These are phyloP conservation scores for Odontesthes bonariensis DNA, from an alignment of 2,113 vertebrate genomes.

Conservation along the genomic window DNA sequence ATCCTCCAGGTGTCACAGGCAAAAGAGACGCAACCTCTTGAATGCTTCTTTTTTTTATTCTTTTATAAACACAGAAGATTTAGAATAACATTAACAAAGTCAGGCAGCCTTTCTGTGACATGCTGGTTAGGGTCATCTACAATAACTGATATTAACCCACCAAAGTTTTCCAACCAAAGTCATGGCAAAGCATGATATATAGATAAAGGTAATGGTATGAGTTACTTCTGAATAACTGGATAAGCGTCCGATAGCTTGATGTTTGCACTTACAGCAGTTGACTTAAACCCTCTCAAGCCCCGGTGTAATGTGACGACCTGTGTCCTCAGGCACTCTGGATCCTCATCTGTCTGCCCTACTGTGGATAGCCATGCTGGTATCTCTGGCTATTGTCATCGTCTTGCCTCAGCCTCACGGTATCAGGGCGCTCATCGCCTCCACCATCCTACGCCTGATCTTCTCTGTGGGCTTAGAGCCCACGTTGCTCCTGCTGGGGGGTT, in stretches of 20 bases:
- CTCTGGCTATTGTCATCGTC: constrained; percentile 93
- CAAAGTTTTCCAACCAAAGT: neutral
- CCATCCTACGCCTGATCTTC: constrained; percentile 95
- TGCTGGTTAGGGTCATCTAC: neutral
- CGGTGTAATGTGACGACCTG: neutral
- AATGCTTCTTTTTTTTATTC: no score
- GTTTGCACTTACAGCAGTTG: neutral
- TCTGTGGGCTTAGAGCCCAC: constrained; percentile 97
- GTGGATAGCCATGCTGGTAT: constrained; percentile 95
- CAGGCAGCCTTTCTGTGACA: no score
- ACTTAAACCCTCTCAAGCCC: no score
- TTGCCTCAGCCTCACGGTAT: constrained; percentile 97
- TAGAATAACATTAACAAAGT: no score
- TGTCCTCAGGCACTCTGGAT: constrained; percentile 89
- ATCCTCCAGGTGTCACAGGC: constrained; percentile 4
- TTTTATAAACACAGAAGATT: no score
- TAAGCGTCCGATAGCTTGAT: no score
- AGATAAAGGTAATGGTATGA: neutral
- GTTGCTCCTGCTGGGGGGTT: constrained; percentile 92
- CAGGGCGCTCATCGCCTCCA: constrained; percentile 94
- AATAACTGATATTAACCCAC: constrained; percentile 13
- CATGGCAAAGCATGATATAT: neutral
- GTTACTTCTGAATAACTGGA: no score
- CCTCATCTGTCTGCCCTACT: constrained; percentile 94
- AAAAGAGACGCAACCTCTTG: neutral